A percentile compares a stretch with the other conserved stretches of the same genome.
phyloP scores from a whole-genome alignment of 92 coral and sea anemone genomes.

The Umimayanthus chanpuru region DNA sequence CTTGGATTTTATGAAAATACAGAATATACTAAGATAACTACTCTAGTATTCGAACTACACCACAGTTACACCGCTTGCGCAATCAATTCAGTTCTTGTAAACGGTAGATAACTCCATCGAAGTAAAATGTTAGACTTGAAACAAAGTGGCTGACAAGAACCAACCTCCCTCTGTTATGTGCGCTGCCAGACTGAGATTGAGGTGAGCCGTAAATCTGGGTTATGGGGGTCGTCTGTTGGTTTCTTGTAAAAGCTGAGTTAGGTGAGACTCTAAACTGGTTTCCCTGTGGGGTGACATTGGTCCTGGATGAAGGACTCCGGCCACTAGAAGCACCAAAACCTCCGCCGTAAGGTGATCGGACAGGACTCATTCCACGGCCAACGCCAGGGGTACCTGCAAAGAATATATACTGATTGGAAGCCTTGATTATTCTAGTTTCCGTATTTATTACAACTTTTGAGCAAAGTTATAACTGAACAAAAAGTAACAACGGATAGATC shows the following conservation, averaged over 20 bases:
- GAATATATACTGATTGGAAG: not conserved
- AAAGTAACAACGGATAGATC: too few relatives aligned
- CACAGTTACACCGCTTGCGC: not conserved
- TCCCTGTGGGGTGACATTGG: slow-evolving; percentile 20
- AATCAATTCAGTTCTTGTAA: too few relatives aligned
- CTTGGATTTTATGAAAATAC: too few relatives aligned
- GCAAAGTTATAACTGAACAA: too few relatives aligned
- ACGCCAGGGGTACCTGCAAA: slow-evolving; percentile 39
- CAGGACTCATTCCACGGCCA: slow-evolving; percentile 50
- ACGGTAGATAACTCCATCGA: not conserved
- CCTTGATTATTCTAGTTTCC: too few relatives aligned
- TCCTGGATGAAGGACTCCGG: slow-evolving; percentile 10
- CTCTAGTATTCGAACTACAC: not conserved
- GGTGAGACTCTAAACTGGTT: slow-evolving; percentile 33
- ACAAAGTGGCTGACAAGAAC: not conserved
- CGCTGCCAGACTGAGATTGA: slow-evolving; percentile 21
- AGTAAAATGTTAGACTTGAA: too few relatives aligned
- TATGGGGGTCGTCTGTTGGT: slow-evolving; percentile 43
- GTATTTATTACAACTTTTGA: too few relatives aligned
- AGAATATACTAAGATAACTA: too few relatives aligned
- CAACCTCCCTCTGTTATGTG: slow-evolving; percentile 32
- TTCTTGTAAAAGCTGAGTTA: slow-evolving; percentile 45
- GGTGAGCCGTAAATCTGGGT: slow-evolving; percentile 51
- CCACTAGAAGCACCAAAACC: slow-evolving; percentile 44
- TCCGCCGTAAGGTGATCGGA: slow-evolving; percentile 39